Evolutionary conservation across 2,888 invertebrate species (phyloP), one percentile per base, ranked within the genome.

Genomic region (Leptura quadrifasciata): DNA sequence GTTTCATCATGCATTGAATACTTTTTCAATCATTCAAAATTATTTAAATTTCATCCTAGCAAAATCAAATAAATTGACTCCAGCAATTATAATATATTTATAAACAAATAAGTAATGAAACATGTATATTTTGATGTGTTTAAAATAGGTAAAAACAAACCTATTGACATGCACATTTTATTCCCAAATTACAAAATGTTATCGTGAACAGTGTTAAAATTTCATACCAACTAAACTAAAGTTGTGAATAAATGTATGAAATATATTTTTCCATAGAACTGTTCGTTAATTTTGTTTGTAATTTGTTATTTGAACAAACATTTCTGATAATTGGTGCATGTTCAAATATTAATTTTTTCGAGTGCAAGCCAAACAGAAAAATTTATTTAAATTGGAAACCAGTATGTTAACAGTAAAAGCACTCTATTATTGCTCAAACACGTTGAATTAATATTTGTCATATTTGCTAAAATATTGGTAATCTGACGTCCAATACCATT

Each of bases 241-340:
- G 10, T 47, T 63, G 18, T 18, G 15, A 47, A 63, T 63, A 35
- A 61, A 61, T 35, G 18, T 35, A 35, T 31, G 39, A 39, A 39
- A 20, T 39, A 35, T 17, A 39, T 63, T 63, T 63, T 63, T 63
- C 18, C 39, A 5, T 18, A 39, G 18, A 63, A 63, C 39, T 63
- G 63, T 39, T 17, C 12, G 18, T 63, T 63, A 63, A 63, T 63
- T 63, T 63, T 17, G 18, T 20, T 20, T 4, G 39, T 63, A 63
- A 63, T 63, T 63, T 63, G 20, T 63, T 27, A 63, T 63, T 63
- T 63, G 39, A 39, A 39, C 63, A 39, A 47, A 47, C 47, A 47
- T 47, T 47, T 47, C 47, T 15, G 47, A 3, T 47, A 47, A 47
- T 47, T 47, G 47, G 18, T 63, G 63, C 63, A 39, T 20, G 63